Evolutionary conservation across 2,113 vertebrate species (phyloP).

Genomic region (Calyptommatus sinebrachiatus): DNA sequence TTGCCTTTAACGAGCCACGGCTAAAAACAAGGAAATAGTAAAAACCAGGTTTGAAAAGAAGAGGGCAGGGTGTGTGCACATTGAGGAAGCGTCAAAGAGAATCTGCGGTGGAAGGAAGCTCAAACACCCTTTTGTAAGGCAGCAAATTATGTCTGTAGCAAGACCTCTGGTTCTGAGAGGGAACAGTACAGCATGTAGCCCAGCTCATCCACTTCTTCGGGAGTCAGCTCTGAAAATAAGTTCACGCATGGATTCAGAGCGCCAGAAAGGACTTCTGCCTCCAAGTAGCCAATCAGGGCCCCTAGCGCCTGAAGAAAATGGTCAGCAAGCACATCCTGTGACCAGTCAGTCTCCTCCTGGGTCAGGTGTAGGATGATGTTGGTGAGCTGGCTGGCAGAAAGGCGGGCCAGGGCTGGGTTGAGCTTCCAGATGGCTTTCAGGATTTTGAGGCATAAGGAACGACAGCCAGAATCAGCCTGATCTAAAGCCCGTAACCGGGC

Average conservation of each 20-base stretch:
- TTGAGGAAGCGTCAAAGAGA: slow-evolving; percentile 42
- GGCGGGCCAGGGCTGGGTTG: slow-evolving; percentile 81
- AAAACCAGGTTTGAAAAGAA: slow-evolving; percentile 41
- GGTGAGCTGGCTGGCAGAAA: slow-evolving; percentile 92
- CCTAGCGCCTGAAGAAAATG: slow-evolving; percentile 88
- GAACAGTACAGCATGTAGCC: slow-evolving; percentile 96
- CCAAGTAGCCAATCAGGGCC: slow-evolving; percentile 86
- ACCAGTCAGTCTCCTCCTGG: slow-evolving; percentile 87
- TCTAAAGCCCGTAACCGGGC: slow-evolving; percentile 86
- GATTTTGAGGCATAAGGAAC: slow-evolving; percentile 89
- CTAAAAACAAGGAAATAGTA: no score
- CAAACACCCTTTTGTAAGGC: slow-evolving; percentile 45
- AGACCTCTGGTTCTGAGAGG: slow-evolving; percentile 88
- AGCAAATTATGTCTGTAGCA: slow-evolving; percentile 80
- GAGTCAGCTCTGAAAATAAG: slow-evolving; percentile 92
- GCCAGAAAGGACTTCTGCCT: slow-evolving; percentile 88
- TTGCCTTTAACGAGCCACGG: neutral
- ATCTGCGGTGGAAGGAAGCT: slow-evolving; percentile 33
- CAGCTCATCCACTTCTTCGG: slow-evolving; percentile 91
- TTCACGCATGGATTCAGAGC: slow-evolving; percentile 88
- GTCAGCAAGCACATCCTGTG: slow-evolving; percentile 84
- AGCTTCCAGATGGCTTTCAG: slow-evolving; percentile 92
- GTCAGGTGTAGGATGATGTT: slow-evolving; percentile 87
- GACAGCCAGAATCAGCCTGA: slow-evolving; percentile 88
- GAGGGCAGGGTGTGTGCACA: slow-evolving; percentile 38